Percentiles rank a stretch among this genome's conserved stretches.
These are phyloP conservation scores for Apeira syringaria DNA, from an alignment of 2,888 invertebrate species.

Conservation along the genomic window DNA sequence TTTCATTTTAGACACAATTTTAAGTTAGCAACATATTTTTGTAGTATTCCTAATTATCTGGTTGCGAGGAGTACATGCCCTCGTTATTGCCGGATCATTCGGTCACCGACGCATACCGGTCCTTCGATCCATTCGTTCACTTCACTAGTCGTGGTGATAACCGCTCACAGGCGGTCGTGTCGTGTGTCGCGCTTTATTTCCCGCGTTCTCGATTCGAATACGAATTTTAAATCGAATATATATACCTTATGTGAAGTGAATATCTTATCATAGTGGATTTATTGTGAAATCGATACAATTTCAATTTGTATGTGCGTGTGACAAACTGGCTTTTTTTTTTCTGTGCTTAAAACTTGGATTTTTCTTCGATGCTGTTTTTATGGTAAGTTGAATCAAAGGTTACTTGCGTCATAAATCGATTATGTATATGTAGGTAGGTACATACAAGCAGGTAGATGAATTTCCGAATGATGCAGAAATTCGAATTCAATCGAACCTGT, in stretches of 20 bases:
- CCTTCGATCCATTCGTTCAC: slow-evolving; percentile 57
- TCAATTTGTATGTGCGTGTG: slow-evolving; percentile 55
- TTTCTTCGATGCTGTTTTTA: slow-evolving; percentile 62
- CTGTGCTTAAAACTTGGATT: slow-evolving; percentile 60
- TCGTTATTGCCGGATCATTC: slow-evolving; percentile 37
- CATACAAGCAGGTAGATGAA: slow-evolving; percentile 12
- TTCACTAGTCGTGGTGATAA: slow-evolving; percentile 69
- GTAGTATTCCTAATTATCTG: no score
- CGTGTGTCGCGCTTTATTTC: slow-evolving; percentile 37
- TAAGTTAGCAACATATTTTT: no score
- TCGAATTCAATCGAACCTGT: slow-evolving; percentile 4
- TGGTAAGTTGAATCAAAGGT: slow-evolving; percentile 61
- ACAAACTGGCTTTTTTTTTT: slow-evolving; percentile 55
- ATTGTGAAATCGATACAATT: slow-evolving; percentile 45
- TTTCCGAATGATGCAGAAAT: slow-evolving; percentile 1
- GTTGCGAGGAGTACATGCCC: slow-evolving; percentile 30
- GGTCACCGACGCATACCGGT: slow-evolving; percentile 40
- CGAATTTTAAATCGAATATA: slow-evolving; percentile 34
- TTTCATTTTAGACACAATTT: no score
- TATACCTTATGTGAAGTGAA: slow-evolving; percentile 25
- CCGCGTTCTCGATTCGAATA: slow-evolving; percentile 57
- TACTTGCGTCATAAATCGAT: slow-evolving; percentile 25
- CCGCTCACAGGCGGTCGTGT: slow-evolving; percentile 47
- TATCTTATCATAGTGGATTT: slow-evolving; percentile 36
- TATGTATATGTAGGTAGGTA: neutral